phyloP scores from a whole-genome alignment of 1,140 invertebrate species.

The Tetranychus urticae region DNA sequence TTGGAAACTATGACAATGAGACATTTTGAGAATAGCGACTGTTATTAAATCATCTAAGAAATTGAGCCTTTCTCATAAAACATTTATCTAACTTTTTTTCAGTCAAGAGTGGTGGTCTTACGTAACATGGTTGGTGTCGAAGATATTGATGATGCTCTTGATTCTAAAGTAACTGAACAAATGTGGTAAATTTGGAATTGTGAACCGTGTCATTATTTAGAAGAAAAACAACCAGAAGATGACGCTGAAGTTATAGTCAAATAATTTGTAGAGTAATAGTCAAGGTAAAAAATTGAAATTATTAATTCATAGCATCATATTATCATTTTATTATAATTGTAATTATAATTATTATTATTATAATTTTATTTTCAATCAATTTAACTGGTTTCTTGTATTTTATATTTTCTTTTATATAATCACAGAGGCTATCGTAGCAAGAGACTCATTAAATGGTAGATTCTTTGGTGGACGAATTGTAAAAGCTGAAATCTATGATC shows the following conservation, averaged over 20 bases:
- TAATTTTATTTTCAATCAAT: too few relatives aligned
- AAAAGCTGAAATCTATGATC: slow-evolving; percentile 80
- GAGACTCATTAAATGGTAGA: slow-evolving; percentile 64
- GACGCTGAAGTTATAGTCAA: slow-evolving; percentile 76
- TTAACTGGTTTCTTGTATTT: too few relatives aligned
- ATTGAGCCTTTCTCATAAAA: background rate
- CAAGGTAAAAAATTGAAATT: background rate
- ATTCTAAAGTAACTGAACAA: slow-evolving; percentile 94
- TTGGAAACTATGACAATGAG: too few relatives aligned
- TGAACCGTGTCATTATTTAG: slow-evolving; percentile 90
- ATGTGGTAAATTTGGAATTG: slow-evolving; percentile 51
- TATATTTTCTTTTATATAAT: slow-evolving; percentile 15
- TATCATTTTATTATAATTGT: too few relatives aligned
- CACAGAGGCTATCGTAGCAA: slow-evolving; percentile 63
- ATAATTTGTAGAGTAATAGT: slow-evolving; percentile 71
- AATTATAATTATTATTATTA: too few relatives aligned
- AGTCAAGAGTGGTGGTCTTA: slow-evolving; percentile 57
- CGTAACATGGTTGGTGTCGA: slow-evolving; percentile 88
- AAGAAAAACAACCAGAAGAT: slow-evolving; percentile 73
- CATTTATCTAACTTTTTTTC: slow-evolving; percentile 17
- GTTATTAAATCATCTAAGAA: background rate
- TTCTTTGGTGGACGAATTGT: slow-evolving; percentile 87
- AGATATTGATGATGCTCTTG: slow-evolving; percentile 83
- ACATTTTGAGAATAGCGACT: slow-evolving; percentile 14
- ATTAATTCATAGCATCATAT: too few relatives aligned